phyloP scores from a whole-genome alignment of 2,113 vertebrate genomes.

The Larimichthys polyactis region DNA sequence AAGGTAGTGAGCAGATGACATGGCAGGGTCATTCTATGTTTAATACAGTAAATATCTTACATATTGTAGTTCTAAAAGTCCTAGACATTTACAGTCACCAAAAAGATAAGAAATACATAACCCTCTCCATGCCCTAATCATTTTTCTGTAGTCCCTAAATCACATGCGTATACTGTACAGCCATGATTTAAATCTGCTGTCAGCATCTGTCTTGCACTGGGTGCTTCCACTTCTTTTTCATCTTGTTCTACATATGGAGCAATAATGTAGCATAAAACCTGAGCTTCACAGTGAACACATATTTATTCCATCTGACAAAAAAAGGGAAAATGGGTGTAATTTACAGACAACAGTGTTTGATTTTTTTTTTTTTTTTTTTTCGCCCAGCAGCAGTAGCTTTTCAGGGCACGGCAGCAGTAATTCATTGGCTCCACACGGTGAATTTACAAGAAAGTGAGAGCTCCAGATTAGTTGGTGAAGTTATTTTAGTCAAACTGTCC shows the following conservation, averaged over 20 bases:
- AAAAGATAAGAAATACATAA: slow-evolving; percentile 3
- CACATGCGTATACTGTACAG: slow-evolving; percentile 5
- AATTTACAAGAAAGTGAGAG: slow-evolving; percentile 20
- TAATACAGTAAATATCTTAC: too few species aligned
- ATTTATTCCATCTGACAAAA: slow-evolving; percentile 50
- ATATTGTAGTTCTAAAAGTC: not conserved
- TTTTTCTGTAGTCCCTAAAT: slow-evolving; percentile 43
- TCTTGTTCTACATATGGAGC: slow-evolving; percentile 29
- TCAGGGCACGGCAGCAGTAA: slow-evolving; percentile 43
- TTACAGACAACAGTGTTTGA: slow-evolving; percentile 22
- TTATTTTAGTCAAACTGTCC: slow-evolving; percentile 53
- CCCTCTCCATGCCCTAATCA: not conserved
- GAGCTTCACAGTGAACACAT: slow-evolving; percentile 29
- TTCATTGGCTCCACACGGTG: slow-evolving; percentile 40
- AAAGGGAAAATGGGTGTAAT: slow-evolving; percentile 33
- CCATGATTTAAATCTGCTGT: slow-evolving; percentile 33
- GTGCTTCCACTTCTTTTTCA: slow-evolving; percentile 26
- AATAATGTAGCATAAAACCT: slow-evolving; percentile 47
- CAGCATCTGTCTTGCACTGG: slow-evolving; percentile 31
- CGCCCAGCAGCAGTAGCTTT: slow-evolving; percentile 14
- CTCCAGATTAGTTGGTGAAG: slow-evolving; percentile 50
- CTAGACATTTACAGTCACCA: not conserved
- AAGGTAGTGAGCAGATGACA: too few species aligned
- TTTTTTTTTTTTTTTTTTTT: slow-evolving; percentile 5
- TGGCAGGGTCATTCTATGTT: too few species aligned